A percentile compares a stretch with the other conserved stretches of the same genome.
These are phyloP conservation scores for Heterotis niloticus DNA, from an alignment of 2,113 vertebrate species.

Conservation along the genomic window DNA sequence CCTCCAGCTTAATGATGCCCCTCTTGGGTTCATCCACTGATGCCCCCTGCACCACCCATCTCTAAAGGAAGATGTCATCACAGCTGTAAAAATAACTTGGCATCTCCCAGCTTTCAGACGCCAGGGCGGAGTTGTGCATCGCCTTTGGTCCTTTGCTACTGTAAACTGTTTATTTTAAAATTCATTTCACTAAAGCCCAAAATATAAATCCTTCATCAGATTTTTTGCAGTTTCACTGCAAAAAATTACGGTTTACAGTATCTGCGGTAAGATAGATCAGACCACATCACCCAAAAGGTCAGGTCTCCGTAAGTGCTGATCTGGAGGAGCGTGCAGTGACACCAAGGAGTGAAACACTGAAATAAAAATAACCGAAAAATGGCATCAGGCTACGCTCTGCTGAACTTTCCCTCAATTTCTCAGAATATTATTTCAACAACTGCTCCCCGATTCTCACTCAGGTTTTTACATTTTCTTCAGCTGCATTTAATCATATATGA, in stretches of 20 bases:
- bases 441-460: not conserved
- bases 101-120: not conserved
- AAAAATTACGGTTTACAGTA: not conserved
- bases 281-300: not conserved
- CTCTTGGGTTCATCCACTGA: not conserved
- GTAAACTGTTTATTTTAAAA: conserved; percentile 16
- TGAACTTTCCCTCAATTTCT: not conserved
- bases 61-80: not conserved
- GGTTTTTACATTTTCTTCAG: conserved; percentile 14
- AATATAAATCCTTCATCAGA: not conserved
- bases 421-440: not conserved
- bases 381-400: not conserved
- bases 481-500: not conserved
- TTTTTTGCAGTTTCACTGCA: not conserved
- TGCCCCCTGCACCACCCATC: not conserved
- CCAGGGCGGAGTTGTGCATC: not conserved
- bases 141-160: not conserved
- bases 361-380: not conserved
- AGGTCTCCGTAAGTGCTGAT: not conserved
- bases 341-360: not conserved
- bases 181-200: not conserved
- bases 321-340: too few species aligned
- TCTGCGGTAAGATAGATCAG: not conserved
- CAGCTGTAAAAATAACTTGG: conserved; percentile 7
- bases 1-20: not conserved